Percentiles rank a stretch among this genome's conserved stretches.
Evolutionary conservation across 2,113 vertebrate species (phyloP).

Genomic region (Alethe diademata): DNA sequence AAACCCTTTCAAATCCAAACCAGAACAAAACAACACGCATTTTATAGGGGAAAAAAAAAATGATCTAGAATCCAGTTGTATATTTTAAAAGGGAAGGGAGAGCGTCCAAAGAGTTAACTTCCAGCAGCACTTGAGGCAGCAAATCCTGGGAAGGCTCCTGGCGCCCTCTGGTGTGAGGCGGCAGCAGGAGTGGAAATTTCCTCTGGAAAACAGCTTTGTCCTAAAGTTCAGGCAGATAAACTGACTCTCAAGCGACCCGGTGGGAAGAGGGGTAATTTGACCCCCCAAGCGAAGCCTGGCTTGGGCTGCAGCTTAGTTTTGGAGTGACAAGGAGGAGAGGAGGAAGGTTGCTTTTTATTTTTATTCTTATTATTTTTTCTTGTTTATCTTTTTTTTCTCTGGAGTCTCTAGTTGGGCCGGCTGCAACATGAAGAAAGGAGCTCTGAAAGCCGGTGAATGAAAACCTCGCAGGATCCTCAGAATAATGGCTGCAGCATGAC

Average conservation of each 20-base stretch:
- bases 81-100: neutral
- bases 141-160: neutral
- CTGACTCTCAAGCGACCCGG: neutral
- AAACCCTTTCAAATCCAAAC: neutral
- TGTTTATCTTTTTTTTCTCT: neutral
- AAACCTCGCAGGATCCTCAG: neutral
- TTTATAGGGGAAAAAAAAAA: too few relatives aligned
- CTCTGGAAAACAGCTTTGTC: slow-evolving; percentile 24
- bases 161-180: slow-evolving; percentile 48
- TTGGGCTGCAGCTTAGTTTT: neutral
- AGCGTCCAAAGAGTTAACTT: neutral
- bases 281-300: neutral
- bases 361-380: neutral
- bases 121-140: neutral
- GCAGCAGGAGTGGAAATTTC: slow-evolving; percentile 47
- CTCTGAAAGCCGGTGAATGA: neutral
- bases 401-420: neutral
- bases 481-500: neutral
- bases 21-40: neutral
- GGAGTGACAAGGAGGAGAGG: neutral
- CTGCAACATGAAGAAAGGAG: neutral
- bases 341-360: neutral
- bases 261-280: neutral
- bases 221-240: neutral
- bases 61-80: neutral